These are phyloP conservation scores for Bellardia bayeri DNA, from an alignment of 2,888 invertebrate species.

Conservation along the genomic window DNA sequence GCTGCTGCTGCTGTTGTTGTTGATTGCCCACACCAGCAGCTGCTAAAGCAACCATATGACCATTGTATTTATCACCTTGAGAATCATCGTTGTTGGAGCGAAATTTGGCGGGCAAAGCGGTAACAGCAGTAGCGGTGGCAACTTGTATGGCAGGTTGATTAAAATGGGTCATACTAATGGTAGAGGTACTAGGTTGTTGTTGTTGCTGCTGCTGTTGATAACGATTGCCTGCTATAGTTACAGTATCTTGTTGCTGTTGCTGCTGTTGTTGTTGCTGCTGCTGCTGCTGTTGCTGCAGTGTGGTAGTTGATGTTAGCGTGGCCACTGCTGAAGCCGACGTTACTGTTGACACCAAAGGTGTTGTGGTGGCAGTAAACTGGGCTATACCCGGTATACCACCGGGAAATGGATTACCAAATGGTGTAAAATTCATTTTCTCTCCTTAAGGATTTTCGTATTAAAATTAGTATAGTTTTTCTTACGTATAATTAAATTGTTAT, in stretches of 20 bases:
- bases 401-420: constrained; percentile 92
- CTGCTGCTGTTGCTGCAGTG: constrained; percentile 79
- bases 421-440: constrained; percentile 91
- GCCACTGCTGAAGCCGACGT: constrained; percentile 87
- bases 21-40: constrained; percentile 69
- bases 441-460: constrained; percentile 65
- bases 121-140: constrained; percentile 75
- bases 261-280: constrained; percentile 78
- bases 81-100: constrained; percentile 83
- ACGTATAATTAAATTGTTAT: constrained; percentile 49
- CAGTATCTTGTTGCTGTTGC: constrained; percentile 76
- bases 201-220: constrained; percentile 80
- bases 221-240: constrained; percentile 80
- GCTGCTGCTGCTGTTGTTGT: constrained; percentile 77
- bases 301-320: constrained; percentile 82
- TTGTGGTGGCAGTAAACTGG: constrained; percentile 88
- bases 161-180: constrained; percentile 85
- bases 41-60: constrained; percentile 81
- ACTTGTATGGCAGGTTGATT: constrained; percentile 85
- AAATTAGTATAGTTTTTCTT: constrained; percentile 49
- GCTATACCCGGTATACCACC: constrained; percentile 92
- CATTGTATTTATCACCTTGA: constrained; percentile 85
- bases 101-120: constrained; percentile 87
- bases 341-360: constrained; percentile 86
- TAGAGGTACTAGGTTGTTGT: constrained; percentile 78